Conservation (phyloP, 2,113 vertebrate genomes). For the Sciurus niger region DNA sequence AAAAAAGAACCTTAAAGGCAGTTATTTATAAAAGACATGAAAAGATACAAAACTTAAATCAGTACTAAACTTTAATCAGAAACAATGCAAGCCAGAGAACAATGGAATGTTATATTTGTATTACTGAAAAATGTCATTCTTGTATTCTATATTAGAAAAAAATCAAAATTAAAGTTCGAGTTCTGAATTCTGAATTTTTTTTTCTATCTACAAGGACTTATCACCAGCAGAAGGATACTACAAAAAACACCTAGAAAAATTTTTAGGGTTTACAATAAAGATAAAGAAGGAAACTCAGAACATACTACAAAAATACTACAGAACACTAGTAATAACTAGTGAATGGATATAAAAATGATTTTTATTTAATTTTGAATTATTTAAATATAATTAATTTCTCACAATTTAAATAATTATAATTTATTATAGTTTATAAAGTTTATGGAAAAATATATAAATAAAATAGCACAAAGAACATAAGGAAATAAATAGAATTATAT, state of each 20-base stretch:
- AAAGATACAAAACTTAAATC: background rate
- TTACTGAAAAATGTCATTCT: background rate
- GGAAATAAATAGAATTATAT: no score
- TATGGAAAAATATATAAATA: no score
- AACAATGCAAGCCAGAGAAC: background rate
- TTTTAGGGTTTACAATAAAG: background rate
- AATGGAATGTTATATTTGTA: background rate
- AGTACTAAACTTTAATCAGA: background rate
- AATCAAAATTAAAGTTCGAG: background rate
- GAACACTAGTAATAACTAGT: background rate
- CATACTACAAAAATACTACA: background rate
- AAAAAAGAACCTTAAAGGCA: background rate
- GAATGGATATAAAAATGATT: no score
- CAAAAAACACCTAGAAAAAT: background rate
- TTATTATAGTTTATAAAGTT: no score
- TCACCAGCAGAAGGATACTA: background rate
- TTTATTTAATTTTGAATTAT: no score
- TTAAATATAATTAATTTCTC: no score
- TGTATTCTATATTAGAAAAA: background rate
- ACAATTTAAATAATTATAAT: no score
- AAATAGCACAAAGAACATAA: no score
- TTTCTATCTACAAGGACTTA: background rate
- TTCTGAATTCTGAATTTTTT: no score
- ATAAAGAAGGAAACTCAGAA: background rate
- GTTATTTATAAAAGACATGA: background rate